These are phyloP conservation scores for Temnothorax unifasciatus DNA, from an alignment of 2,888 invertebrate species.

Conservation along the genomic window DNA sequence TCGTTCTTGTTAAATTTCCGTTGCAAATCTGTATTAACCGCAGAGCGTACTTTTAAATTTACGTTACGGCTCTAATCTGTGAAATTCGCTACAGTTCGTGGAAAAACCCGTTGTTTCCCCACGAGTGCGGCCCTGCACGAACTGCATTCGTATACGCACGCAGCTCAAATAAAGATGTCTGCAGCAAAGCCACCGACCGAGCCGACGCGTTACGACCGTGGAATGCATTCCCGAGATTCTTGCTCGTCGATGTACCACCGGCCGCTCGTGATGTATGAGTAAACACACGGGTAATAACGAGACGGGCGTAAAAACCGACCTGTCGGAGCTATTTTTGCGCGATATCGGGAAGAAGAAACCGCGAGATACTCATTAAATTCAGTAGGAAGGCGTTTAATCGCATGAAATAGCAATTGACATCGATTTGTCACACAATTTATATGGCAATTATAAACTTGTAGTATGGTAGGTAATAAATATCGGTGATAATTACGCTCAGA, in stretches of 20 bases:
- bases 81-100: neutral
- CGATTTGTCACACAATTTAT: neutral
- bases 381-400: neutral
- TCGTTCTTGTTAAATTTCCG: neutral
- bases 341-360: neutral
- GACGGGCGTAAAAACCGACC: constrained; percentile 14
- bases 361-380: constrained; percentile 1
- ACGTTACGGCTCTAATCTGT: neutral
- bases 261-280: constrained; percentile 21
- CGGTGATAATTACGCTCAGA: neutral
- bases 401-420: neutral
- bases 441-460: neutral
- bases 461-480: neutral
- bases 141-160: constrained; percentile 21
- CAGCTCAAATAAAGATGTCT: constrained; percentile 42
- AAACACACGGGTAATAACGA: constrained; percentile 31
- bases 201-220: constrained; percentile 39
- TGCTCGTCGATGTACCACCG: constrained; percentile 34
- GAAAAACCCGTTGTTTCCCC: neutral
- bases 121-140: constrained; percentile 20
- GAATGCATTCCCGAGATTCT: constrained; percentile 42
- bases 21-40: neutral
- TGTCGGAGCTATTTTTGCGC: constrained; percentile 13
- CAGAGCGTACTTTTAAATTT: neutral
- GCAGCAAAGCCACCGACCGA: constrained; percentile 30